These are phyloP conservation scores for Stramonita haemastoma DNA, from an alignment of 2,888 invertebrate species.

Conservation along the genomic window DNA sequence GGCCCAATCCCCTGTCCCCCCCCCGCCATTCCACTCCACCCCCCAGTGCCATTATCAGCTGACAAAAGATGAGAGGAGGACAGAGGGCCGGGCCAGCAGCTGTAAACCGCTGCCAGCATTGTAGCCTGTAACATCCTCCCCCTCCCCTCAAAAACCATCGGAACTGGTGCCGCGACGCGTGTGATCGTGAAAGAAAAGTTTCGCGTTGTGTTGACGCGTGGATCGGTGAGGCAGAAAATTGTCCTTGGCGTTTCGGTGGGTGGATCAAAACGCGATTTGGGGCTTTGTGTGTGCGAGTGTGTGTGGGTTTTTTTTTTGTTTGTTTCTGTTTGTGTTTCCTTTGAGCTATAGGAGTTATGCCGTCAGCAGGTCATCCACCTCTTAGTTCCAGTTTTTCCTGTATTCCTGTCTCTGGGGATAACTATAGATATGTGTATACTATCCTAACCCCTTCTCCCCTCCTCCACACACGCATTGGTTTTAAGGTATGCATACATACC, in stretches of 20 bases:
- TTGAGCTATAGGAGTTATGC: neutral
- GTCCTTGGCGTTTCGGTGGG: neutral
- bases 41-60: neutral
- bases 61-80: neutral
- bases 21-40: neutral
- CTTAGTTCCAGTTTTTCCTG: neutral
- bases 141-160: neutral
- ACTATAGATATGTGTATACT: too few species aligned
- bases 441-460: too few species aligned
- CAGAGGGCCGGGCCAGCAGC: neutral
- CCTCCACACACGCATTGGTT: too few species aligned
- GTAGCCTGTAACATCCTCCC: too few species aligned
- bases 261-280: neutral
- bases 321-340: neutral
- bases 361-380: neutral
- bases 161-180: neutral
- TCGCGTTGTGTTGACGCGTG: neutral
- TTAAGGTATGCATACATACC: too few species aligned
- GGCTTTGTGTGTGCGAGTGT: neutral
- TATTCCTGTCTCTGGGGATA: too few species aligned
- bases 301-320: neutral
- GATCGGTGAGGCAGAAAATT: neutral
- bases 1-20: neutral
- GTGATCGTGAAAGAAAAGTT: conserved; percentile 6
- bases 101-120: too few species aligned